Base-by-base conservation (phyloP, 2,797 vertebrate species). In the Aythya fuligula region DNA sequence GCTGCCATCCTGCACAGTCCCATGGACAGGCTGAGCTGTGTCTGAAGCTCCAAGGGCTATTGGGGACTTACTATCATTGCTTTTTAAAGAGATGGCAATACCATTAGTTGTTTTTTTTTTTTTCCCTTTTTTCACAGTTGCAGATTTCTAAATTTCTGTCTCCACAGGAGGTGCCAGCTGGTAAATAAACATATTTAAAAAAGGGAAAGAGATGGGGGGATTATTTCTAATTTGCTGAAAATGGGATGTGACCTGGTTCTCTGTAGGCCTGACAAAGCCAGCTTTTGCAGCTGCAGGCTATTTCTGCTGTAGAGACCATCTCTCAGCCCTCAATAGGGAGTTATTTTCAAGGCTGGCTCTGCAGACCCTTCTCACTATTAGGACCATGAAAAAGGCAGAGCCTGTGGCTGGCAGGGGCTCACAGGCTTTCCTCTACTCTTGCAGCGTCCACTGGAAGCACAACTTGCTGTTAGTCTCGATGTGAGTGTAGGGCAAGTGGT, bases 21-120 rank as follows among this genome's bases (percentile, higher is more conserved):
- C 79, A 65, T 65, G 0, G 0, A 87, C 86, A 87, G 79, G 65
- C 32, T 0, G 62, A 91, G 69, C 56, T 69, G 18, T 85, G 61
- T 54, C 43, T 80, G 89, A 89, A 90, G 36, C 77, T 87, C 74
- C 49, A 54, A 92, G 87, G 78, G 77, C 73, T 95, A 41, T 57
- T 45, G 51, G 32, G 41, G 41, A 19, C 64, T 65, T 94, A 75
- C 64, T 80, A 71, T 91, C 62, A 58, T 28, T 66, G 69, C 62
- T 93, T 95, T 94, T 85, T 84, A 82, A 93, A 92, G 87, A 86
- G 49, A 45, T 72, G 76, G 60, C 64, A 74, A 12, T 81, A 60
- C 45, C 54, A 61, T 93, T 85, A 81, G 78, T 36, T 67, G 28
- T 41, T 41, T 43, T 57, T 36, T 36, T 36, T 36, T 71, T 39